Conservation (phyloP, 2,113 vertebrate genomes). For the Trachemys scripta region DNA sequence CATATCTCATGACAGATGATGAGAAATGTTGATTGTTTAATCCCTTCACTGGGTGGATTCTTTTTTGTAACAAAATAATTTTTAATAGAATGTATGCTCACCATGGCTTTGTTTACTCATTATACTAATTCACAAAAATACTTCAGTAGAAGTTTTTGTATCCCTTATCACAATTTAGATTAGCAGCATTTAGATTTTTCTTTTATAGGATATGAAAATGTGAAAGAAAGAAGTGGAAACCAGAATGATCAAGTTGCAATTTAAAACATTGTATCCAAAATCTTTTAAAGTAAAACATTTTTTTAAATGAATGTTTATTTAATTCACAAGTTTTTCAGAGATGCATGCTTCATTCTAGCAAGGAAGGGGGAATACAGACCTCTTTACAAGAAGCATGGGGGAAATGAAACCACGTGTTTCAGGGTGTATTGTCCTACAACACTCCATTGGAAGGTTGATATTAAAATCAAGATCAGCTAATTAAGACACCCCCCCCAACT, state of each 20-base stretch:
- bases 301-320: not conserved
- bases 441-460: not conserved
- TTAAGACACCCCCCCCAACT: not conserved
- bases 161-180: not conserved
- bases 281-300: not conserved
- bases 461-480: not conserved
- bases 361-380: not conserved
- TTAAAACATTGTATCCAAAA: not conserved
- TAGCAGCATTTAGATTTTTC: not conserved
- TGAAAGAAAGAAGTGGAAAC: not conserved
- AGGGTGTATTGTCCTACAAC: not conserved
- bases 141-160: not conserved
- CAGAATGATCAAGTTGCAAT: not conserved
- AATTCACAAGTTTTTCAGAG: constrained; percentile 24
- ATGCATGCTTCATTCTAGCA: not conserved
- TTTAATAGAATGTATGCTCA: not conserved
- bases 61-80: not conserved
- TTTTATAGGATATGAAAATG: not conserved
- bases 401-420: not conserved
- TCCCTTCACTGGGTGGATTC: not conserved
- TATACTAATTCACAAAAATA: not conserved
- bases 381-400: not conserved
- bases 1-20: not conserved
- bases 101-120: not conserved
- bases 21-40: not conserved